These are phyloP conservation scores for Bucorvus abyssinicus DNA, from an alignment of 2,797 vertebrate genomes.

Conservation along the genomic window DNA sequence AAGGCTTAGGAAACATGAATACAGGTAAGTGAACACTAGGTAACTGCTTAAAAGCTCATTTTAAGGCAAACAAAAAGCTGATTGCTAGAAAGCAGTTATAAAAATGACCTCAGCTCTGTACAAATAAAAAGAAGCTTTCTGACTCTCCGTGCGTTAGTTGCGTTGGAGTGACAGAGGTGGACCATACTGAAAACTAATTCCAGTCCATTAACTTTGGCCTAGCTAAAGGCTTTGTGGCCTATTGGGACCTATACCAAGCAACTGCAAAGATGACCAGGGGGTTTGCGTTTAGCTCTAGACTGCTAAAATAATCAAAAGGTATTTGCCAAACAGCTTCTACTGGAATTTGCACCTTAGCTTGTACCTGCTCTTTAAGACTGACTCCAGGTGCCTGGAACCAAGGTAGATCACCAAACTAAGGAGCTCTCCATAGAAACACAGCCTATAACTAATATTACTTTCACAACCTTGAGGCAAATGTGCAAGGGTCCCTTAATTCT, in stretches of 20 bases:
- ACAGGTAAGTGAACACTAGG: constrained; percentile 58
- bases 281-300: background rate
- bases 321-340: constrained; percentile 11
- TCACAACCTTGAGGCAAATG: background rate
- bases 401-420: background rate
- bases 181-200: constrained; percentile 28
- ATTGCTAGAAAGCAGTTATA: constrained; percentile 77
- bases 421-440: background rate
- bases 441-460: background rate
- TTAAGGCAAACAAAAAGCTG: constrained; percentile 84
- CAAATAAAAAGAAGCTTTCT: constrained; percentile 60
- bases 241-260: constrained; percentile 48
- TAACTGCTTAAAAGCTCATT: constrained; percentile 73
- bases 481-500: background rate
- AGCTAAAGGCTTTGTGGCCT: constrained; percentile 70
- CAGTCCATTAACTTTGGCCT: constrained; percentile 78
- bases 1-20: constrained; percentile 54
- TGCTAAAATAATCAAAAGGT: constrained; percentile 27
- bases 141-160: constrained; percentile 21
- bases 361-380: background rate
- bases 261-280: background rate
- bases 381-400: background rate
- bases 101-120: constrained; percentile 68
- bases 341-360: constrained; percentile 33
- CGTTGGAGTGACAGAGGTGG: constrained; percentile 32